These are phyloP conservation scores for Latheticus oryzae DNA, from an alignment of 2,888 invertebrate genomes.

Conservation along the genomic window DNA sequence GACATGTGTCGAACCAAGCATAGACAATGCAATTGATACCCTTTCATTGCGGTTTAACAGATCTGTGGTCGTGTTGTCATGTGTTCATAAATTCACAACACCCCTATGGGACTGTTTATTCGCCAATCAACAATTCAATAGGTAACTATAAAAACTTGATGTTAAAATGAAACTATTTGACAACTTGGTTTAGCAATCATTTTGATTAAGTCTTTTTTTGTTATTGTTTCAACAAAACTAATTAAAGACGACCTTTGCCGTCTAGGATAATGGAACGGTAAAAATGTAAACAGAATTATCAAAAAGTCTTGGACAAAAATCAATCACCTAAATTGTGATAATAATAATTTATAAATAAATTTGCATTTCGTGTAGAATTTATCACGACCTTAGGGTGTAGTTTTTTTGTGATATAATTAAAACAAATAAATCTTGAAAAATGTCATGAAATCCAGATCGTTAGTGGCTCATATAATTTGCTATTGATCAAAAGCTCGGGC, in stretches of 20 bases:
- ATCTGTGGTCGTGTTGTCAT: constrained; percentile 61
- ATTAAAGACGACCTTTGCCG: constrained; percentile 30
- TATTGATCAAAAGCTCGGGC: constrained; percentile 33
- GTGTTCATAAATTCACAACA: constrained; percentile 50
- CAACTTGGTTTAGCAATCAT: constrained; percentile 17
- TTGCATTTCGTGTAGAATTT: constrained; percentile 20
- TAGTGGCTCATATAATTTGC: constrained; percentile 34
- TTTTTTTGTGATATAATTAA: constrained; percentile 31
- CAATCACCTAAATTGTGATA: constrained; percentile 33
- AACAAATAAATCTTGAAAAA: constrained; percentile 30
- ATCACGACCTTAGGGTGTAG: constrained; percentile 13
- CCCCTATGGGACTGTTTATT: no score
- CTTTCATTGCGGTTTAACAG: constrained; percentile 61
- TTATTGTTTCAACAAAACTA: constrained; percentile 33
- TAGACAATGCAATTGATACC: constrained; percentile 58
- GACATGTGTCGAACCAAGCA: constrained; percentile 62
- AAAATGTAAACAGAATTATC: constrained; percentile 33
- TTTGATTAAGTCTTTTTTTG: constrained; percentile 25
- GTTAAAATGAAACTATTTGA: constrained; percentile 15
- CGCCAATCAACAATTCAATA: no score
- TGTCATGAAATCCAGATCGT: constrained; percentile 29
- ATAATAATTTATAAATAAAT: constrained; percentile 19
- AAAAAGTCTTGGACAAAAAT: constrained; percentile 31
- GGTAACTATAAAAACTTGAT: no score
- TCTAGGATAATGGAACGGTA: constrained; percentile 28